These are phyloP conservation scores for Trichonephila clavipes DNA, from an alignment of 1,140 invertebrate species.

Conservation along the genomic window DNA sequence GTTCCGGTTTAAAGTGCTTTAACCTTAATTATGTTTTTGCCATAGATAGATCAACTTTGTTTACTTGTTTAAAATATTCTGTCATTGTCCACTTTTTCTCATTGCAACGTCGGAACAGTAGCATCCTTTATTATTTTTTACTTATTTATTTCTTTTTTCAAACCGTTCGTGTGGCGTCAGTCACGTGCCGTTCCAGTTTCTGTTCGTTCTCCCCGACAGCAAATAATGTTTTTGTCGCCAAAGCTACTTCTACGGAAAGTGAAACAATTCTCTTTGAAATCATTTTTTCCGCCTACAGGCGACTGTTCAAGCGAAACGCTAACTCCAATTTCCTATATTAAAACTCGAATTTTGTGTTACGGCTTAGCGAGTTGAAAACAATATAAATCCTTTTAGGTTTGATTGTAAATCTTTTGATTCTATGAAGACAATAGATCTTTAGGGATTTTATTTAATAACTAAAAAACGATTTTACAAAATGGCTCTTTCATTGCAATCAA, in stretches of 20 bases:
- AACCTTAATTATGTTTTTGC: not conserved
- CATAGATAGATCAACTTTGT: not conserved
- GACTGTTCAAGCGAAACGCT: not conserved
- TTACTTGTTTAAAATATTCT: not conserved
- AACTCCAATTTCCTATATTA: not conserved
- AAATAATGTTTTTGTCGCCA: not conserved
- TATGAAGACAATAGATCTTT: too few species aligned
- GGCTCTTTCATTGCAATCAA: too few species aligned
- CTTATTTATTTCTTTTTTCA: too few species aligned
- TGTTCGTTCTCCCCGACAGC: not conserved
- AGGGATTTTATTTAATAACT: too few species aligned
- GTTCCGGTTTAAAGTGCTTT: not conserved
- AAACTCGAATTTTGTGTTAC: not conserved
- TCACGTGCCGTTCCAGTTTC: slow-evolving; percentile 31
- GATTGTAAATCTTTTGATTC: too few species aligned
- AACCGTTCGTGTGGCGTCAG: not conserved
- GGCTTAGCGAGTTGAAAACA: not conserved
- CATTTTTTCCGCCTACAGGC: not conserved
- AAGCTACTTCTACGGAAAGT: not conserved
- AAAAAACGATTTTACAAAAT: too few species aligned
- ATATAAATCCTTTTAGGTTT: not conserved
- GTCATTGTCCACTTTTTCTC: not conserved
- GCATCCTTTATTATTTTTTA: not conserved
- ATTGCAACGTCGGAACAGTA: not conserved
- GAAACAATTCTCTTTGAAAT: slow-evolving; percentile 9